phyloP scores from a whole-genome alignment of 2,888 invertebrate genomes.

The Vesta saturnalis region DNA sequence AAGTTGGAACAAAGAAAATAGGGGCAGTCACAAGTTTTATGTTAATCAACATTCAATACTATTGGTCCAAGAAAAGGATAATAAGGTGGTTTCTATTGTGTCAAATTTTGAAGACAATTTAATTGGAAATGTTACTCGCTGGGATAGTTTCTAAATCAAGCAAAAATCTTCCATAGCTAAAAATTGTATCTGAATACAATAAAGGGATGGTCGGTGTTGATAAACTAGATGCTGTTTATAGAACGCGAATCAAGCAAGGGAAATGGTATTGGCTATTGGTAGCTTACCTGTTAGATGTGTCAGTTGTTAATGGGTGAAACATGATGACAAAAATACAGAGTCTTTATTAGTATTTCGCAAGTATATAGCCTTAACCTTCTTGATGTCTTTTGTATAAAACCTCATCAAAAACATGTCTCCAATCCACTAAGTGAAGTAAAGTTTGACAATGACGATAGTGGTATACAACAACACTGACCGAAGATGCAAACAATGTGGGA shows the following conservation, averaged over 20 bases:
- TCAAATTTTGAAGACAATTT: not conserved
- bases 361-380: not conserved
- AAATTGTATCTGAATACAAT: slow-evolving; percentile 20
- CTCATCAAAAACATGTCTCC: not conserved
- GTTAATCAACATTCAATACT: not conserved
- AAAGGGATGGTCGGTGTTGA: too few species aligned
- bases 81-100: not conserved
- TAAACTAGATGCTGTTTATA: slow-evolving; percentile 14
- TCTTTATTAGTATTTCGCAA: not conserved
- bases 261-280: slow-evolving; percentile 5
- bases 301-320: slow-evolving; percentile 18
- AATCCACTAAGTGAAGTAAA: not conserved
- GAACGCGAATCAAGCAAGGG: slow-evolving; percentile 20
- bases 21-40: too few species aligned
- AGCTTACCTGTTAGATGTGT: too few species aligned
- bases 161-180: slow-evolving; percentile 4
- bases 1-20: too few species aligned
- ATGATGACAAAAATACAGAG: not conserved
- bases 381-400: not conserved
- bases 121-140: not conserved
- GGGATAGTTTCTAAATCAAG: too few species aligned
- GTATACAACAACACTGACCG: not conserved
- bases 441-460: not conserved
- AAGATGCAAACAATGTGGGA: too few species aligned
- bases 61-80: slow-evolving; percentile 10